These are phyloP conservation scores for Pocillopora damicornis DNA, from an alignment of 64 coral and sea anemone genomes.

Conservation along the genomic window DNA sequence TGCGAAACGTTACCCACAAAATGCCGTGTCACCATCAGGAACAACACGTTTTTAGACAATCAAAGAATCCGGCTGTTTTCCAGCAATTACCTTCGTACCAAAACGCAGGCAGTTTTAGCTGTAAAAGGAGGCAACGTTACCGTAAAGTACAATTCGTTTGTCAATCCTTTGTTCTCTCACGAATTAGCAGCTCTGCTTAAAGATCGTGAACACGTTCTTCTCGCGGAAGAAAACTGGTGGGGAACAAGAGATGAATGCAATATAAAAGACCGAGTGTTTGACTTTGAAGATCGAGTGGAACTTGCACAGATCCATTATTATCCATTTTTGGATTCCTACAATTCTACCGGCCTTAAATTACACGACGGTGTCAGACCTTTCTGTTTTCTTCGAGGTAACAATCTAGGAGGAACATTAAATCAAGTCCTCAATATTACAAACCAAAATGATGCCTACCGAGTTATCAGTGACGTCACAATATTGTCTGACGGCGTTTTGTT, in stretches of 20 bases:
- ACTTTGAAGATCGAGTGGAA: constrained; percentile 63
- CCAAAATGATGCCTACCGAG: constrained; percentile 32
- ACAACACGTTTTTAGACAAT: constrained; percentile 52
- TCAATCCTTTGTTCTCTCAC: constrained; percentile 23
- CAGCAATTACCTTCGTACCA: constrained; percentile 31
- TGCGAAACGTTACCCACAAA: constrained; percentile 22
- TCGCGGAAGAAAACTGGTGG: constrained; percentile 73
- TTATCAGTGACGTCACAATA: constrained; percentile 53
- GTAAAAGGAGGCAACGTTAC: constrained; percentile 63
- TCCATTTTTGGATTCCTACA: constrained; percentile 33
- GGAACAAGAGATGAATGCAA: constrained; percentile 56
- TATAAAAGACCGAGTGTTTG: constrained; percentile 54
- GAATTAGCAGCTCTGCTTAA: constrained; percentile 49
- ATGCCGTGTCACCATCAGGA: background rate
- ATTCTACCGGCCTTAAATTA: background rate
- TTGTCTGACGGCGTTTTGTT: constrained; percentile 45
- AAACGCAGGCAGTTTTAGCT: constrained; percentile 40
- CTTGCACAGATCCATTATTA: constrained; percentile 59
- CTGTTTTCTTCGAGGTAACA: constrained; percentile 53
- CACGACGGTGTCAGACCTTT: constrained; percentile 9
- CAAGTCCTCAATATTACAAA: constrained; percentile 8
- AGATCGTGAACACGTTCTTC: constrained; percentile 21
- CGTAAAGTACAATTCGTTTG: constrained; percentile 54
- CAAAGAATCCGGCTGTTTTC: constrained; percentile 4
- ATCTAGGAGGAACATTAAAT: constrained; percentile 50